Base-by-base conservation (phyloP, 1,140 invertebrate genomes). In the Euura saliciscinereae region DNA sequence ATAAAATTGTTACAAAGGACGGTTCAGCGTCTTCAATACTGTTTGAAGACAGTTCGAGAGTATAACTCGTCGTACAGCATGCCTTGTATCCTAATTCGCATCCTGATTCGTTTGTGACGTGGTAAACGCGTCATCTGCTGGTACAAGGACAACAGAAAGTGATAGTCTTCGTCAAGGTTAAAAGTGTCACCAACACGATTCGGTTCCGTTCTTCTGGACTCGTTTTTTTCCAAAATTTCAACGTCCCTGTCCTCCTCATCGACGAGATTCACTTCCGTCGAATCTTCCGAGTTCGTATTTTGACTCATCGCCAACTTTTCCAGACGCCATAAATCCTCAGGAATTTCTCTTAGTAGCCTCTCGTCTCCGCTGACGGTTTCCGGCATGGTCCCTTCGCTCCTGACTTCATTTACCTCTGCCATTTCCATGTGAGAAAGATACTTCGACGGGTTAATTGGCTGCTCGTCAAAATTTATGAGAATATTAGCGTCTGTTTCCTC, bases 141-240 rank as follows among this genome's bases (percentile, higher is more conserved):
- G 69, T 75, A 44, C 45, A 74, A 28, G 69, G 75, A 75, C 76
- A 75, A 66, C 45, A 71, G 71, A 71, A 76, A 75, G 51, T 66
- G 69, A 67, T 73, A 67, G 43, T 70, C 45, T 66, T 73, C 68
- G 59, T 73, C 68, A 59, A 59, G 51, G 13, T 71, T 4, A 7
- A 67, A 10, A 42, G 42, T 10, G 13, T 71, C 59, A n/a, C 13
- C 8, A 13, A 44, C 43, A 2, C n/a, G 3, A 8, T 68, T 46
- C 44, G 28, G 11, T 67, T 10, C 42, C 10, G 28, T 11, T 67
- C 44, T 42, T 11, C 8, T 28, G 66, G 66, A 11, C 28, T 67
- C 28, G 66, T 10, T 7, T 5, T 11, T n/a, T 59, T 59, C 51
- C 6, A 59, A 59, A 59, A 59, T 59, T 59, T 59, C 51, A 59